Conservation (phyloP, 2,797 vertebrate species). For the Spheniscus humboldti region DNA sequence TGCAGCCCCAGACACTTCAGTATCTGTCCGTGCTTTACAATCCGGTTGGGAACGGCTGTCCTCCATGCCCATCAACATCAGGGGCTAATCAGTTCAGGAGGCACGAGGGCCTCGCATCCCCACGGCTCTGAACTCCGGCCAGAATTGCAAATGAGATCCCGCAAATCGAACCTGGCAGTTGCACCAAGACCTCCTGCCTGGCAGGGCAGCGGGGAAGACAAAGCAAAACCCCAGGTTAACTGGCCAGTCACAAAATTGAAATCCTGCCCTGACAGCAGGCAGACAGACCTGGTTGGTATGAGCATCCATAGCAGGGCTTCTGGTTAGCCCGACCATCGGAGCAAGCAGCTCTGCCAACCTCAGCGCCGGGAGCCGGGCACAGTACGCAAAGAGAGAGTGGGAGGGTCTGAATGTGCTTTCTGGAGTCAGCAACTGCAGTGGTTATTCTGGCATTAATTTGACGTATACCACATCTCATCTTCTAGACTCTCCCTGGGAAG, state of each 20-base stretch:
- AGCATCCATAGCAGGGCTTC: neutral
- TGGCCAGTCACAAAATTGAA: neutral
- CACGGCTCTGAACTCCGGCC: neutral
- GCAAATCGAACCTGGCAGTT: neutral
- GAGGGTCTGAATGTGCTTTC: constrained; percentile 9
- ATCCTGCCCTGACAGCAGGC: neutral
- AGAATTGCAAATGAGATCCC: neutral
- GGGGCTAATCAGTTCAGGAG: neutral
- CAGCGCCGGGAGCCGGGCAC: neutral
- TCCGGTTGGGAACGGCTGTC: neutral
- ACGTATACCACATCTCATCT: neutral
- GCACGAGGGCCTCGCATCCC: neutral
- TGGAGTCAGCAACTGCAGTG: constrained; percentile 31
- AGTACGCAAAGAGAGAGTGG: neutral
- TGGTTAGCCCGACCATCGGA: neutral
- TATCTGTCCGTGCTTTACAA: neutral
- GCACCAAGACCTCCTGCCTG: neutral
- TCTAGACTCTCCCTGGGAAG: constrained; percentile 37
- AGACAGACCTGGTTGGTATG: constrained; percentile 1
- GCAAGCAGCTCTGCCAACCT: neutral
- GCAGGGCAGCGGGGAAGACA: neutral
- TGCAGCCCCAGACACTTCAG: neutral
- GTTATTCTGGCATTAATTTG: constrained; percentile 43
- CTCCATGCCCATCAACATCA: neutral
- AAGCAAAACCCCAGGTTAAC: neutral